Evolutionary conservation across 2,797 vertebrate genomes (phyloP).

Genomic region (Micropoecilia bifurca): DNA sequence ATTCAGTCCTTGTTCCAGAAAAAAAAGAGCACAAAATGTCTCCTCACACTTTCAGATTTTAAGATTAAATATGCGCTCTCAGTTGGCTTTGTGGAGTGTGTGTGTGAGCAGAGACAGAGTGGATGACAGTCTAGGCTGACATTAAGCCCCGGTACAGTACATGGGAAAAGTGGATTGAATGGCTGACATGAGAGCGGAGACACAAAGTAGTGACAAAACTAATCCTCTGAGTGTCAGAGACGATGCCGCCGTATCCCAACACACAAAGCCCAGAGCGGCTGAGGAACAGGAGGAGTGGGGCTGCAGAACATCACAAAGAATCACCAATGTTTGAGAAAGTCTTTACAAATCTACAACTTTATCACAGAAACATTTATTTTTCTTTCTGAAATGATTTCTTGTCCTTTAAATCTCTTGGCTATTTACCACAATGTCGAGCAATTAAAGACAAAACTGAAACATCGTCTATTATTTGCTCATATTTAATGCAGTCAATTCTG

Average conservation of each 20-base stretch:
- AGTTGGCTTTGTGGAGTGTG: slow-evolving; percentile 20
- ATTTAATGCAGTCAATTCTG: not conserved
- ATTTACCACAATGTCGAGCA: not conserved
- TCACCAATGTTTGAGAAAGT: not conserved
- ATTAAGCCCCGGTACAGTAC: slow-evolving; percentile 69
- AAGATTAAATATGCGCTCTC: slow-evolving; percentile 37
- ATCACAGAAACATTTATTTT: not conserved
- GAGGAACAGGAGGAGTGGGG: not conserved
- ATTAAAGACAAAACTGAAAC: no score
- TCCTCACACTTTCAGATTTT: slow-evolving; percentile 31
- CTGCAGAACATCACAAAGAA: not conserved
- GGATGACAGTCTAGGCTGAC: slow-evolving; percentile 72
- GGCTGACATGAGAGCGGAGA: slow-evolving; percentile 69
- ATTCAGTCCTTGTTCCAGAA: slow-evolving; percentile 6
- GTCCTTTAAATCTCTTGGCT: not conserved
- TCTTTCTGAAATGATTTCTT: not conserved
- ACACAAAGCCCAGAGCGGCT: slow-evolving; percentile 47
- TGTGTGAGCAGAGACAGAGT: slow-evolving; percentile 58
- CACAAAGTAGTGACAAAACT: slow-evolving; percentile 77
- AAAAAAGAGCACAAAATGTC: slow-evolving; percentile 24
- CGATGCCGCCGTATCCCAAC: slow-evolving; percentile 49
- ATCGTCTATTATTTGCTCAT: not conserved
- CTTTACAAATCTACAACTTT: not conserved
- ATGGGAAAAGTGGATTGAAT: slow-evolving; percentile 74
- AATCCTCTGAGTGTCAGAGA: slow-evolving; percentile 73